Evolutionary conservation across 2,113 vertebrate genomes (phyloP).

Genomic region (Oostethus manadensis): DNA sequence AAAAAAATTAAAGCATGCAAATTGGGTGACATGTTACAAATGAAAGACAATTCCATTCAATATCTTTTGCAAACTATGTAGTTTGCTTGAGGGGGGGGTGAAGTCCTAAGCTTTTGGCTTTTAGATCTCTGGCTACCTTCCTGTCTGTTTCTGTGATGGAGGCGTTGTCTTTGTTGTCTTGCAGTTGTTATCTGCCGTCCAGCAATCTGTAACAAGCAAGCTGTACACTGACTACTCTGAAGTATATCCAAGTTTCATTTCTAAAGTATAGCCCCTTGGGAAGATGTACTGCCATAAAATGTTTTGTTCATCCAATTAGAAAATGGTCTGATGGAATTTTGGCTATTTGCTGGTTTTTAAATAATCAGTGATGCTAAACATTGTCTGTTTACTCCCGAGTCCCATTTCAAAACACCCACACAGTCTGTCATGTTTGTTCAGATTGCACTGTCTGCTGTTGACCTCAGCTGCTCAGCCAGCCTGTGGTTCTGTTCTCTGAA

Average conservation of each 20-base stretch:
- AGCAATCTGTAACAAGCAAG: constrained; percentile 31
- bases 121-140: constrained; percentile 52
- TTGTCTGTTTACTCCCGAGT: constrained; percentile 21
- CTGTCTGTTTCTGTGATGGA: constrained; percentile 45
- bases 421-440: constrained; percentile 25
- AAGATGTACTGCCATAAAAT: no score
- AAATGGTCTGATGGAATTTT: neutral
- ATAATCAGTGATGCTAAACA: constrained; percentile 8
- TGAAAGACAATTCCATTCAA: no score
- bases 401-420: constrained; percentile 1
- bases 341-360: neutral
- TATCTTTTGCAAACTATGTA: no score
- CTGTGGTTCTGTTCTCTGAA: constrained; percentile 4
- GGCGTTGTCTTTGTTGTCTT: constrained; percentile 51
- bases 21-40: no score
- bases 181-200: constrained; percentile 42
- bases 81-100: no score
- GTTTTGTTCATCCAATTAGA: neutral
- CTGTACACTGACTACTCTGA: no score
- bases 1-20: no score
- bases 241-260: no score
- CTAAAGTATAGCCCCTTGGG: no score
- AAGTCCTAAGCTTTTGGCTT: constrained; percentile 61
- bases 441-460: constrained; percentile 1
- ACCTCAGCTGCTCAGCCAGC: neutral